Evolutionary conservation across 2,888 invertebrate species (phyloP).

Genomic region (Drosophila seclusa): DNA sequence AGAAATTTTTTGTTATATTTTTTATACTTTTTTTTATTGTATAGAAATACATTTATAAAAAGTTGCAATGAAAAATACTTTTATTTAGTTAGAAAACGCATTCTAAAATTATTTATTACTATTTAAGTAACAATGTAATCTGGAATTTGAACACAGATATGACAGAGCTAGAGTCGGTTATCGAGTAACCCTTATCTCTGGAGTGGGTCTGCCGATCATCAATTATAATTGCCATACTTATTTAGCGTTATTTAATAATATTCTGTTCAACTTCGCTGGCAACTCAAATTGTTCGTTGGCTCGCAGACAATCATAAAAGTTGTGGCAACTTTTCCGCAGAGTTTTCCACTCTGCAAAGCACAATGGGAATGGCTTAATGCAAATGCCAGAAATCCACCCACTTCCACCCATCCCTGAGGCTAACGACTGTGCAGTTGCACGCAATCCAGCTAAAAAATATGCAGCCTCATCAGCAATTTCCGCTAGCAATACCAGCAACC

Average conservation of each 20-base stretch:
- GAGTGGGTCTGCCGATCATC: not conserved
- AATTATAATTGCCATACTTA: not conserved
- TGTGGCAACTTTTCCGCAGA: conserved; percentile 14
- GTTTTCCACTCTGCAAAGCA: conserved; percentile 12
- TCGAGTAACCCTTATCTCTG: not conserved
- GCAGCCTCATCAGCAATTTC: conserved; percentile 26
- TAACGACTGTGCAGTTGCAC: conserved; percentile 12
- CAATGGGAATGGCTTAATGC: conserved; percentile 15
- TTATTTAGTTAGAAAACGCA: not conserved
- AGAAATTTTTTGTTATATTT: not conserved
- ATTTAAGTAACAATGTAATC: not conserved
- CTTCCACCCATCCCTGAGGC: not conserved
- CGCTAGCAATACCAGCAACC: conserved; percentile 24
- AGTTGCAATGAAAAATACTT: not conserved
- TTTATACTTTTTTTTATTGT: not conserved
- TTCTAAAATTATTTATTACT: not conserved
- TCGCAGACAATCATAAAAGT: conserved; percentile 1
- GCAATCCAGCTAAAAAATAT: conserved; percentile 24
- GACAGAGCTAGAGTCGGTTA: not conserved
- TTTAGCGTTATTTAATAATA: not conserved
- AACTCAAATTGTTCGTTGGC: not conserved
- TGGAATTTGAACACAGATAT: not conserved
- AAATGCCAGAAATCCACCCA: not conserved
- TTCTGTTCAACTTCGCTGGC: not conserved
- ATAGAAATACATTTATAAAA: not conserved